A percentile compares a stretch with the other conserved stretches of the same genome.
phyloP scores from a whole-genome alignment of 2,113 vertebrate species.

The Petaurus breviceps region DNA sequence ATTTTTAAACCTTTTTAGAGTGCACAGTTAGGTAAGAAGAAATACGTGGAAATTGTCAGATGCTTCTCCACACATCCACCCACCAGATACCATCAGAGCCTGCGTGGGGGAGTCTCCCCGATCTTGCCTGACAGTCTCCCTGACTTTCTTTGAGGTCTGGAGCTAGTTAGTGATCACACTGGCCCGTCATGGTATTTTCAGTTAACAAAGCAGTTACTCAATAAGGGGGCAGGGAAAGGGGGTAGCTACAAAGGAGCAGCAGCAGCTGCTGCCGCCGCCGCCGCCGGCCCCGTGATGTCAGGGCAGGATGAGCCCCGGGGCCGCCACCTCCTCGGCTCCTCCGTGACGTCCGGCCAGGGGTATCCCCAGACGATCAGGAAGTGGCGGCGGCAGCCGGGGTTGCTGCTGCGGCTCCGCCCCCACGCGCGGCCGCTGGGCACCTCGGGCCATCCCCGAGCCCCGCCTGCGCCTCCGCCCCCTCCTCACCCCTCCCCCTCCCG shows the following conservation, averaged over 20 bases:
- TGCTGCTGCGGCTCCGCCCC: slow-evolving; percentile 70
- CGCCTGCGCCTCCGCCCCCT: background rate
- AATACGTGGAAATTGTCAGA: slow-evolving; percentile 80
- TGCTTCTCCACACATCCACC: slow-evolving; percentile 76
- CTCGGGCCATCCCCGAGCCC: slow-evolving; percentile 2
- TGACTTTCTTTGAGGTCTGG: slow-evolving; percentile 80
- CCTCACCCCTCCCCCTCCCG: background rate
- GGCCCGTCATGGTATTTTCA: slow-evolving; percentile 81
- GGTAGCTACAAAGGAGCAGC: slow-evolving; percentile 75
- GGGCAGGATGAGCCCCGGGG: slow-evolving; percentile 75
- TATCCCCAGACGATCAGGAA: slow-evolving; percentile 81
- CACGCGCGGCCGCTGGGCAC: slow-evolving; percentile 27
- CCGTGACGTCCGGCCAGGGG: slow-evolving; percentile 79
- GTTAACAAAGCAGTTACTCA: slow-evolving; percentile 81
- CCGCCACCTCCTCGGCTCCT: slow-evolving; percentile 77
- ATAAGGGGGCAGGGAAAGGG: slow-evolving; percentile 71
- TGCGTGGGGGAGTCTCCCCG: slow-evolving; percentile 74
- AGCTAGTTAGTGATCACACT: slow-evolving; percentile 77
- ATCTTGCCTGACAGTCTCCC: slow-evolving; percentile 76
- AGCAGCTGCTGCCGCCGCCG: slow-evolving; percentile 65
- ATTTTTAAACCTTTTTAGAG: slow-evolving; percentile 79
- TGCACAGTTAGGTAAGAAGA: slow-evolving; percentile 75
- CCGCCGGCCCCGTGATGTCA: slow-evolving; percentile 79
- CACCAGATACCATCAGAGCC: slow-evolving; percentile 77
- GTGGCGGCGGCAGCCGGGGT: slow-evolving; percentile 61